Conservation (phyloP, 2,888 invertebrate species). For the Lasioglossum lativentre region DNA sequence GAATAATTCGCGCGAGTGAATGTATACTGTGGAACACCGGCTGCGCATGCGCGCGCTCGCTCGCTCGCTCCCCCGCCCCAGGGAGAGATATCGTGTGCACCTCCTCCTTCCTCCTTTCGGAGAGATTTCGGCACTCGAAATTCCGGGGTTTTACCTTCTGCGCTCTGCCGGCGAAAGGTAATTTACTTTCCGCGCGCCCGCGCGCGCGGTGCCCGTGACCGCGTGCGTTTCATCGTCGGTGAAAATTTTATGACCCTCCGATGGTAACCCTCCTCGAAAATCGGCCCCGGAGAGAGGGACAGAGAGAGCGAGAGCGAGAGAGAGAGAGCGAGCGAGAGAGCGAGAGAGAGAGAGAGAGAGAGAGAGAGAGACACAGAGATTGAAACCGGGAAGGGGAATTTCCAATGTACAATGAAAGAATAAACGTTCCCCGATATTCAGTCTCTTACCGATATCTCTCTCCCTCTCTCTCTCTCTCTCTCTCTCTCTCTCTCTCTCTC, state of each 20-base stretch:
- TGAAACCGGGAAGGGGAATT: background rate
- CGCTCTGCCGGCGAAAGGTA: constrained; percentile 34
- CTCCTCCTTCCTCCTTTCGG: constrained; percentile 36
- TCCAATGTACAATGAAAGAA: constrained; percentile 16
- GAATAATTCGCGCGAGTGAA: constrained; percentile 71
- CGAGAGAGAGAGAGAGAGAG: background rate
- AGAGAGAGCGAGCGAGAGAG: background rate
- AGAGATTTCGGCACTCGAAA: constrained; percentile 58
- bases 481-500: background rate
- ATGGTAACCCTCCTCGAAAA: constrained; percentile 14
- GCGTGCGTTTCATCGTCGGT: constrained; percentile 48
- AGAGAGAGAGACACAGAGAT: background rate
- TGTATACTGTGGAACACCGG: constrained; percentile 48
- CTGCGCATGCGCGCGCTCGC: constrained; percentile 31
- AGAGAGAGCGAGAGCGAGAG: background rate
- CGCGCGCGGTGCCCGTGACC: constrained; percentile 40
- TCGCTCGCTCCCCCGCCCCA: constrained; percentile 5
- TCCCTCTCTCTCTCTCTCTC: background rate
- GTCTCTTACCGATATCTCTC: background rate
- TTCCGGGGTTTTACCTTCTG: constrained; percentile 54
- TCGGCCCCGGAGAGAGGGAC: background rate
- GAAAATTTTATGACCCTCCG: constrained; percentile 46
- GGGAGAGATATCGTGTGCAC: constrained; percentile 22
- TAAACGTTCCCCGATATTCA: constrained; percentile 47
- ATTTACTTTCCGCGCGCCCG: constrained; percentile 39